phyloP scores from a whole-genome alignment of 2,888 invertebrate species.

The Sphaerophoria rueppellii region DNA sequence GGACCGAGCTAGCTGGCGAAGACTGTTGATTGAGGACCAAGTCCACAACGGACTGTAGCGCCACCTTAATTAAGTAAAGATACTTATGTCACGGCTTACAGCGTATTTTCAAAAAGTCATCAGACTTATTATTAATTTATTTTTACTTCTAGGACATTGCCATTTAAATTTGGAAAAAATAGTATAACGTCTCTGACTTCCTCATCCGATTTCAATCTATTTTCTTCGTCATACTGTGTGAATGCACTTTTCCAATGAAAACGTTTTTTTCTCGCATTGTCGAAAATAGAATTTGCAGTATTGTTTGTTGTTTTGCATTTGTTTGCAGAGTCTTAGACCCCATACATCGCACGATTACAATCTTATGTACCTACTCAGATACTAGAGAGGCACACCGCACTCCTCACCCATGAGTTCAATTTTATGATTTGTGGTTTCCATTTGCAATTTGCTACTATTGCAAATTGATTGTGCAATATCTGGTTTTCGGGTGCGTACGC shows the following conservation, averaged over 20 bases:
- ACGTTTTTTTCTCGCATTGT: neutral
- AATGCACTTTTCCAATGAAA: conserved; percentile 22
- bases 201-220: conserved; percentile 6
- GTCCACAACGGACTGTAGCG: too few relatives aligned
- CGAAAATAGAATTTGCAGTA: conserved; percentile 28
- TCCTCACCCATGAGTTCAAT: neutral
- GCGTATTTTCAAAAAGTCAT: too few relatives aligned
- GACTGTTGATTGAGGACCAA: too few relatives aligned
- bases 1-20: too few relatives aligned
- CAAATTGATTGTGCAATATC: neutral
- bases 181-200: conserved; percentile 4
- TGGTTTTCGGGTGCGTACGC: conserved; percentile 1
- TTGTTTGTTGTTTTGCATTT: conserved; percentile 5
- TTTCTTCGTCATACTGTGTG: conserved; percentile 1
- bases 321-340: neutral
- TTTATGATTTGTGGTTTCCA: neutral
- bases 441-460: neutral
- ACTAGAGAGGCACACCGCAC: neutral
- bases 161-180: neutral
- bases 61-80: too few relatives aligned
- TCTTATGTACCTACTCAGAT: neutral
- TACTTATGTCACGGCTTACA: too few relatives aligned
- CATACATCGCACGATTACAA: conserved; percentile 1
- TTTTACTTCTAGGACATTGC: too few relatives aligned
- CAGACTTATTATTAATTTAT: too few relatives aligned